Evolutionary conservation across 2,888 invertebrate species (phyloP), one percentile per base, ranked within the genome.

Genomic region (Hipparchia sbordonii): DNA sequence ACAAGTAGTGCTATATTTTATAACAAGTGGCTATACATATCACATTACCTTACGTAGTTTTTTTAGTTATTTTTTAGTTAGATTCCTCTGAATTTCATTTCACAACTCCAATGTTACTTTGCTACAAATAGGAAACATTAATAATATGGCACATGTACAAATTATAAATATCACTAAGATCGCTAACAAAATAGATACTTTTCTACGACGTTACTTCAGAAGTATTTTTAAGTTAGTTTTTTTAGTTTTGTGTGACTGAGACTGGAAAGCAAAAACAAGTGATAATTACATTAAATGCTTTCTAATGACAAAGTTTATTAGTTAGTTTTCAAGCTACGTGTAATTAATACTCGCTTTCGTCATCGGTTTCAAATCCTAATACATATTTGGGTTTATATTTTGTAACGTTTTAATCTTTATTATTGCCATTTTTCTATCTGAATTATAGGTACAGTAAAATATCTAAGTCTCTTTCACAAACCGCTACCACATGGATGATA

Each of bases 21-120:
- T 92, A 92, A 93, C 92, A 90, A 92, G 92, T 91, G 90, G 87
- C 84, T 90, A 91, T 86, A 89, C 89, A 89, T 92, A 93, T 93
- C 93, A 93, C 93, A 93, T 84, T 89, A 90, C 86, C 87, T 93
- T 93, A 93, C 92, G 93, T 93, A 92, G 90, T 89, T 91, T 39
- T 23, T 39, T 87, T 87, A 87, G 89, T 81, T 85, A 87, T 83
- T 87, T 72, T 72, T 67, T 73, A 62, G 67, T 71, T 87, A 89
- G 89, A 84, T 85, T 89, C 78, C 84, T 90, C 89, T 91, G 86
- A 89, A 88, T 90, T 89, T 87, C 75, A 84, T 85, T 85, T 93
- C 93, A 93, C 93, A 93, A 93, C 93, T 89, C 92, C 84, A 87
- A 89, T 84, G 89, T 92, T 89, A 85, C 87, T 82, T 76, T 84